phyloP scores from a whole-genome alignment of 2,113 vertebrate genomes.

The Sclerurus mexicanus region DNA sequence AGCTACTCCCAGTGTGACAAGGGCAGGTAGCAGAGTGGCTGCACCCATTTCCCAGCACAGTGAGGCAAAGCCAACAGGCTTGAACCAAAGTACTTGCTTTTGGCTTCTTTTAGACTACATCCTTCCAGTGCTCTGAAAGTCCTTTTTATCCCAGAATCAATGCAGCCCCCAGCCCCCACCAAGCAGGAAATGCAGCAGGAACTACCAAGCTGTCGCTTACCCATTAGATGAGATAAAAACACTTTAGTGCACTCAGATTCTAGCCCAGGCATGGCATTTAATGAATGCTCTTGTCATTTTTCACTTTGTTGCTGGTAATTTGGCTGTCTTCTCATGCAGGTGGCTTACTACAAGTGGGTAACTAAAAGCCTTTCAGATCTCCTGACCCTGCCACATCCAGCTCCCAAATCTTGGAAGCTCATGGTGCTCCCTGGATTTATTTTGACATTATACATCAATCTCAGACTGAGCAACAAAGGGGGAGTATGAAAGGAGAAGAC shows the following conservation, averaged over 20 bases:
- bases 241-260: constrained; percentile 40
- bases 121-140: constrained; percentile 35
- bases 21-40: not conserved
- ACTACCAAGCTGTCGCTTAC: not conserved
- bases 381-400: constrained; percentile 31
- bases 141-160: constrained; percentile 54
- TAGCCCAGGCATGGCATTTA: constrained; percentile 38
- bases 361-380: constrained; percentile 61
- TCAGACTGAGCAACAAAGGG: not conserved
- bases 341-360: constrained; percentile 47
- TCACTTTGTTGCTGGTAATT: constrained; percentile 60
- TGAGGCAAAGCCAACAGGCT: not conserved
- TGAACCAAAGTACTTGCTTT: not conserved
- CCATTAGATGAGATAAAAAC: constrained; percentile 60
- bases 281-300: constrained; percentile 69
- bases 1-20: not conserved
- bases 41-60: not conserved
- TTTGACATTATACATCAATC: not conserved
- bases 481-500: not conserved
- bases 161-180: constrained; percentile 27
- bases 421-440: constrained; percentile 16
- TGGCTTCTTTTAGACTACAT: not conserved
- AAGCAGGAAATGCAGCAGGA: constrained; percentile 61
- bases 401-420: constrained; percentile 22
- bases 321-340: constrained; percentile 55